A percentile compares a stretch with the other conserved stretches of the same genome.
phyloP scores from a whole-genome alignment of 92 coral and sea anemone species.

The Parazoanthus swiftii region DNA sequence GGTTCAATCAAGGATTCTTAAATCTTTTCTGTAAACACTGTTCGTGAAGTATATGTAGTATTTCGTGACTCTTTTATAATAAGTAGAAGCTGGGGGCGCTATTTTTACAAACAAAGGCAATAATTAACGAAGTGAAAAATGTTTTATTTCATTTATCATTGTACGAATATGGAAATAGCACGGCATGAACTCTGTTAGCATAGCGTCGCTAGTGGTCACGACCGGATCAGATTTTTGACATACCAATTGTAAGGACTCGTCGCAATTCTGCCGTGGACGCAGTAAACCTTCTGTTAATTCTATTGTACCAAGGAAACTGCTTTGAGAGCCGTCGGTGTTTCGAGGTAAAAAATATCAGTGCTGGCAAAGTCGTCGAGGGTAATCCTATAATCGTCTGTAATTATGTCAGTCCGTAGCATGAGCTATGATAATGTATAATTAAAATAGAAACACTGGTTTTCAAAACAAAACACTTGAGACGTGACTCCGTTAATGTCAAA shows the following conservation, averaged over 20 bases:
- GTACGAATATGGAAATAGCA: slow-evolving; percentile 27
- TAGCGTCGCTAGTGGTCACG: background rate
- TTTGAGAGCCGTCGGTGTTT: background rate
- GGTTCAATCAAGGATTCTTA: background rate
- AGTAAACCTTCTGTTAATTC: background rate
- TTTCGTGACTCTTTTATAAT: slow-evolving; percentile 16
- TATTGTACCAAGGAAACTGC: background rate
- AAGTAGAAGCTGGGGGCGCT: slow-evolving; percentile 23
- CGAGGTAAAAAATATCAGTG: background rate
- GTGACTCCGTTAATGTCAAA: background rate
- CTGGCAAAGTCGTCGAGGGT: background rate
- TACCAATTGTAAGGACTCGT: background rate
- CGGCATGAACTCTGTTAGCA: background rate
- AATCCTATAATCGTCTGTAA: background rate
- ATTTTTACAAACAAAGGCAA: background rate
- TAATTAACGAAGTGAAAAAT: background rate
- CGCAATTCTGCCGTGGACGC: background rate
- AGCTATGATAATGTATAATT: too few relatives aligned
- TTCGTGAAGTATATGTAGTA: background rate
- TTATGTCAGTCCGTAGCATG: too few relatives aligned
- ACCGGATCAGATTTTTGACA: slow-evolving; percentile 5
- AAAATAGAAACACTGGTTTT: background rate
- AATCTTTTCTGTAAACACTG: too few relatives aligned
- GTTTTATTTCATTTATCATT: background rate
- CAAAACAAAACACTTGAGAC: background rate